These are phyloP conservation scores for Centropus unirufus DNA, from an alignment of 2,113 vertebrate genomes.

Conservation along the genomic window DNA sequence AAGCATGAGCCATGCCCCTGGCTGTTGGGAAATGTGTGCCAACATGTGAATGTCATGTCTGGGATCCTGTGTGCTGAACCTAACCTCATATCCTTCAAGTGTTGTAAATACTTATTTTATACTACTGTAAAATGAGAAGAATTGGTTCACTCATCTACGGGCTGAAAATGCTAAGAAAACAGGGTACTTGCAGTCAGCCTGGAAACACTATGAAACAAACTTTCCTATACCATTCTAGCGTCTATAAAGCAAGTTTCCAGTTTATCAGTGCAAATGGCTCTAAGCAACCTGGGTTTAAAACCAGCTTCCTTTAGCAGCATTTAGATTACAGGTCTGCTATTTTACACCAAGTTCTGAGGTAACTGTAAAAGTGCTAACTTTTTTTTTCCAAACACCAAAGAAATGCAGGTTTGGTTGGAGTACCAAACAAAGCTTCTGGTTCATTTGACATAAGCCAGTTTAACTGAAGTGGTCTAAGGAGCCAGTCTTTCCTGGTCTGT, in stretches of 20 bases:
- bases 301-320: not conserved
- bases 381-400: not conserved
- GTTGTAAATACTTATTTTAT: not conserved
- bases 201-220: not conserved
- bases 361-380: not conserved
- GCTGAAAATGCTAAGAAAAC: not conserved
- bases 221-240: not conserved
- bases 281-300: not conserved
- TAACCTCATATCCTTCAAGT: not conserved
- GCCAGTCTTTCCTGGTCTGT: not conserved
- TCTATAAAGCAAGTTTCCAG: not conserved
- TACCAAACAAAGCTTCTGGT: not conserved
- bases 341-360: not conserved
- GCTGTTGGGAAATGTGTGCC: not conserved
- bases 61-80: not conserved
- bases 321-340: not conserved
- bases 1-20: fast-evolving
- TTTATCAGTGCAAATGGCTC: not conserved
- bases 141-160: not conserved
- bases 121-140: not conserved
- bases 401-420: not conserved
- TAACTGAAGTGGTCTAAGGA: not conserved
- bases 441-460: not conserved
- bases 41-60: not conserved
- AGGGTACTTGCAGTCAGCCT: not conserved